phyloP scores from a whole-genome alignment of 2,888 invertebrate species.

The Eristalis tenax region DNA sequence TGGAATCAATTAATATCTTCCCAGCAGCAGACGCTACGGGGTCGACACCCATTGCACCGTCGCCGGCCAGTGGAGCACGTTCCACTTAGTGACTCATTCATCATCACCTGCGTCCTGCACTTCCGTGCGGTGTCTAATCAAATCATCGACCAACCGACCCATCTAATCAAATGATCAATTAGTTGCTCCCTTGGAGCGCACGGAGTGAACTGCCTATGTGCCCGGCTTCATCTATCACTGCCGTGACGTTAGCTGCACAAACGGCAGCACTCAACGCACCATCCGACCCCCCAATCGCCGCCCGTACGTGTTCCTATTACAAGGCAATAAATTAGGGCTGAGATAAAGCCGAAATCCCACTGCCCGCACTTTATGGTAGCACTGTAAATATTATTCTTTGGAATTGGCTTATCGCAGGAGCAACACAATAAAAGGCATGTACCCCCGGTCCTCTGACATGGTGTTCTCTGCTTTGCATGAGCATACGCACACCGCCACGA shows the following conservation, averaged over 20 bases:
- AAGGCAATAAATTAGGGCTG: conserved; percentile 9
- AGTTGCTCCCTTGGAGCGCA: background rate
- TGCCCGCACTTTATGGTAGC: conserved; percentile 27
- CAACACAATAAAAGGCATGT: conserved; percentile 1
- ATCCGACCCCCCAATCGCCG: background rate
- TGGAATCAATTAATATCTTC: background rate
- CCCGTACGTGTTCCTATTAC: background rate
- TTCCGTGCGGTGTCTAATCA: background rate
- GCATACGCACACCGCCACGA: background rate
- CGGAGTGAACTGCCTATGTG: background rate
- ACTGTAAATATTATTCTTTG: conserved; percentile 13
- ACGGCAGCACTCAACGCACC: background rate
- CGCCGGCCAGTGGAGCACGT: background rate
- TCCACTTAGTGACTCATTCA: background rate
- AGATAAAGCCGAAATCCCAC: background rate
- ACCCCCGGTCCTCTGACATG: background rate
- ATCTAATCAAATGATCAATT: conserved; percentile 6
- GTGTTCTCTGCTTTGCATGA: background rate
- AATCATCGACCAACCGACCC: background rate
- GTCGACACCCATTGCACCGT: background rate
- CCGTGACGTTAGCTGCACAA: background rate
- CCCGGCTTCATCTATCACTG: background rate
- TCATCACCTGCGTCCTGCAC: background rate
- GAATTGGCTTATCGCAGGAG: conserved; percentile 19
- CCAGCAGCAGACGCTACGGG: background rate